A percentile compares a stretch with the other conserved stretches of the same genome.
Evolutionary conservation across 2,888 invertebrate species (phyloP).

Genomic region (Zygogramma bicolorata): DNA sequence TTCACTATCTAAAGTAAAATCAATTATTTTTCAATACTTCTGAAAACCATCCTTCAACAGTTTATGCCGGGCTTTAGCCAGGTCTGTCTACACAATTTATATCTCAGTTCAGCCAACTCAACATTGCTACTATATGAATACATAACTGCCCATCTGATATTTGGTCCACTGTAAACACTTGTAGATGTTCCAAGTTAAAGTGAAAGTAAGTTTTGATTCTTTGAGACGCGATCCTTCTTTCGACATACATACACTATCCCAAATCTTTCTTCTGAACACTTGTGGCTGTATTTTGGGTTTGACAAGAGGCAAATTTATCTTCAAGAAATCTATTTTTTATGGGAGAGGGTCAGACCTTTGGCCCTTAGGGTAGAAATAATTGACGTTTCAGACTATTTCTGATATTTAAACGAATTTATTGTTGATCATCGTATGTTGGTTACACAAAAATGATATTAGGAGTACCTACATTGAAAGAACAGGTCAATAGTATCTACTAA

Average conservation of each 20-base stretch:
- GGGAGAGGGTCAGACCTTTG: constrained; percentile 54
- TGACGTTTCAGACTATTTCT: constrained; percentile 16
- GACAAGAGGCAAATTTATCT: constrained; percentile 64
- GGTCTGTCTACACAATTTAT: constrained; percentile 63
- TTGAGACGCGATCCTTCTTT: constrained; percentile 19
- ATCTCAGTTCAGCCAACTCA: constrained; percentile 50
- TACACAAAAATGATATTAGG: neutral
- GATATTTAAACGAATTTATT: neutral
- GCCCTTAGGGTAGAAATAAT: constrained; percentile 41
- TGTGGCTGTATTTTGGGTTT: constrained; percentile 61
- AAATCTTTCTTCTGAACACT: constrained; percentile 53
- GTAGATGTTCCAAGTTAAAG: constrained; percentile 63
- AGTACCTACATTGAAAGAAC: no score
- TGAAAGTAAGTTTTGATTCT: constrained; percentile 60
- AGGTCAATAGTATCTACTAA: no score
- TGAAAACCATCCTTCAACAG: constrained; percentile 7
- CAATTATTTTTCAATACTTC: neutral
- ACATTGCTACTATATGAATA: constrained; percentile 53
- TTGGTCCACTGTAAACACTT: constrained; percentile 63
- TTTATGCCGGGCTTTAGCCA: constrained; percentile 45
- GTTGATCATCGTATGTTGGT: neutral
- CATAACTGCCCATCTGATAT: constrained; percentile 37
- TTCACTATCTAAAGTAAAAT: neutral
- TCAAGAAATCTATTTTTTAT: constrained; percentile 59
- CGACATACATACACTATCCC: constrained; percentile 26